Evolutionary conservation across 2,888 invertebrate genomes (phyloP).

Genomic region (Copidosoma aretas): DNA sequence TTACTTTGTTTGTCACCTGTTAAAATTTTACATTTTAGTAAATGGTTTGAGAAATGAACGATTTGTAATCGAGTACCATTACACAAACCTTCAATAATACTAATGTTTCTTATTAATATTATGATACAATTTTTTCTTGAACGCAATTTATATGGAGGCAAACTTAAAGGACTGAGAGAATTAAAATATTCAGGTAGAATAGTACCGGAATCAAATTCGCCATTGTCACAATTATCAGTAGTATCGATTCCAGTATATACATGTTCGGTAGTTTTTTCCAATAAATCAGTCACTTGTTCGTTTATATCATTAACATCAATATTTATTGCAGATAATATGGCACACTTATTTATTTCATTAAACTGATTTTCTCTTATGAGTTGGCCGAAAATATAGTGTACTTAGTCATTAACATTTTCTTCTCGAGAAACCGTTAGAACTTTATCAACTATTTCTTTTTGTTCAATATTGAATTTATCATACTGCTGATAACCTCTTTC

Average conservation of each 20-base stretch:
- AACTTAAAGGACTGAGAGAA: slow-evolving; percentile 17
- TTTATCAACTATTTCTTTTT: slow-evolving; percentile 40
- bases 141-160: slow-evolving; percentile 26
- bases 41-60: slow-evolving; percentile 14
- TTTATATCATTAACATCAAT: slow-evolving; percentile 44
- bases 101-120: not conserved
- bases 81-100: slow-evolving; percentile 29
- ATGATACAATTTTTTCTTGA: slow-evolving; percentile 1
- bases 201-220: slow-evolving; percentile 9
- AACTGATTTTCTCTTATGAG: slow-evolving; percentile 32
- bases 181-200: slow-evolving; percentile 35
- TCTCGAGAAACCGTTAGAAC: not conserved
- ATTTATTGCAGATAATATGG: slow-evolving; percentile 44
- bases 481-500: slow-evolving; percentile 29
- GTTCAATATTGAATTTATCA: slow-evolving; percentile 39
- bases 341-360: slow-evolving; percentile 34
- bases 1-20: slow-evolving; percentile 24
- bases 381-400: slow-evolving; percentile 32
- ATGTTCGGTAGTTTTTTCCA: slow-evolving; percentile 31
- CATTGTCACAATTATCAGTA: slow-evolving; percentile 24
- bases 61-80: slow-evolving; percentile 25
- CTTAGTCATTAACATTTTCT: slow-evolving; percentile 12
- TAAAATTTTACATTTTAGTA: slow-evolving; percentile 1
- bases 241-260: slow-evolving; percentile 34
- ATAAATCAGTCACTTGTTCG: slow-evolving; percentile 28